phyloP scores from a whole-genome alignment of 2,113 vertebrate species.

The Pangasianodon hypophthalmus region DNA sequence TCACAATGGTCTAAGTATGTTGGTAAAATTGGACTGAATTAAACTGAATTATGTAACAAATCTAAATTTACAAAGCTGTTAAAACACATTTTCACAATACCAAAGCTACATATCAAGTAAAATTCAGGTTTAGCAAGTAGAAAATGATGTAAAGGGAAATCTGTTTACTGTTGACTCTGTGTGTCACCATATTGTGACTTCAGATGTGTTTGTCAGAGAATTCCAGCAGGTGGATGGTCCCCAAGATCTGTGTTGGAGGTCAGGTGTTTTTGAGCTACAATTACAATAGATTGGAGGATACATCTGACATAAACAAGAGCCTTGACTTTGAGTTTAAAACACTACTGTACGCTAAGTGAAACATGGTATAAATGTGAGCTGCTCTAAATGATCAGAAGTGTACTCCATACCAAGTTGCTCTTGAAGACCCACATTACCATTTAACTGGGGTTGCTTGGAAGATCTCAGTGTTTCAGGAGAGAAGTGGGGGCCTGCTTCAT shows the following conservation, averaged over 20 bases:
- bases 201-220: background rate
- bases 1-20: background rate
- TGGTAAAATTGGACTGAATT: background rate
- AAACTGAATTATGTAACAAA: background rate
- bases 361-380: background rate
- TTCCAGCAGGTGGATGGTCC: background rate
- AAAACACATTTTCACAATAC: background rate
- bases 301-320: background rate
- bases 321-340: background rate
- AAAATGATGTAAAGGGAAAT: background rate
- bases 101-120: background rate
- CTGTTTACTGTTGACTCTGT: background rate
- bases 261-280: background rate
- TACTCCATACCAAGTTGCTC: background rate
- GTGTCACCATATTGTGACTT: background rate
- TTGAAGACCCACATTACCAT: conserved; percentile 15
- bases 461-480: conserved; percentile 8
- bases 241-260: background rate
- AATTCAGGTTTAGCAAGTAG: background rate
- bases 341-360: background rate
- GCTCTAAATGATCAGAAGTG: background rate
- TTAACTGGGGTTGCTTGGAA: background rate
- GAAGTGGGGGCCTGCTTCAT: conserved; percentile 17
- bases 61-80: background rate
- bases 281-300: background rate